phyloP scores from a whole-genome alignment of 2,113 vertebrate genomes.

The Mobula hypostoma region DNA sequence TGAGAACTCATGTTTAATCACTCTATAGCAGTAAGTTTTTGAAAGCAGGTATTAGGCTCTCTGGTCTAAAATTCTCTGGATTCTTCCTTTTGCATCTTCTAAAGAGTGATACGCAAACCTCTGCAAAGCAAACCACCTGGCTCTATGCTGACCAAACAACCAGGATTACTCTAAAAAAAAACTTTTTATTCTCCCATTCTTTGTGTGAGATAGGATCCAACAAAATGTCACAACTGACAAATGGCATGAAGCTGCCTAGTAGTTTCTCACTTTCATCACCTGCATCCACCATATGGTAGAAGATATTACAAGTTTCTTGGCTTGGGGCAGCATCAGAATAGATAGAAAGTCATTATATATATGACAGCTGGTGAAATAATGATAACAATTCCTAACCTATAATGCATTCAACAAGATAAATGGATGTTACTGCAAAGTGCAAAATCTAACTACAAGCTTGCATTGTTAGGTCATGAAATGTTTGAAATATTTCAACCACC shows the following conservation, averaged over 20 bases:
- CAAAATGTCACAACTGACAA: background rate
- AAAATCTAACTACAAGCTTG: too few species aligned
- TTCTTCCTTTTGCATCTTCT: too few species aligned
- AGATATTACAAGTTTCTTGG: constrained; percentile 20
- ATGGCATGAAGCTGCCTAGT: background rate
- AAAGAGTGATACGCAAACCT: too few species aligned
- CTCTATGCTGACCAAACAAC: too few species aligned
- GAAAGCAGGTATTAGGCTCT: too few species aligned
- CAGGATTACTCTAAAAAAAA: background rate
- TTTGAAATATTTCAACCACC: background rate
- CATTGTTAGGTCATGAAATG: background rate
- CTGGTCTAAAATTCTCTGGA: too few species aligned
- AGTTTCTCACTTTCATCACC: constrained; percentile 7
- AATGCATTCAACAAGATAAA: constrained; percentile 24
- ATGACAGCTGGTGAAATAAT: constrained; percentile 22
- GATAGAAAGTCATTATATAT: constrained; percentile 21
- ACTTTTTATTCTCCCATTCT: background rate
- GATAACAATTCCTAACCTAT: constrained; percentile 10
- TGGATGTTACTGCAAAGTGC: background rate
- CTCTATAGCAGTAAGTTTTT: too few species aligned
- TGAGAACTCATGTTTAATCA: too few species aligned
- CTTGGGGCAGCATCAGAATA: constrained; percentile 7
- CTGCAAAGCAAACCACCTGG: too few species aligned
- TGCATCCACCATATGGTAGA: background rate
- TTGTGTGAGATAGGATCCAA: background rate